Conservation (phyloP, 2,888 invertebrate genomes). For the Andrena bicolor region DNA sequence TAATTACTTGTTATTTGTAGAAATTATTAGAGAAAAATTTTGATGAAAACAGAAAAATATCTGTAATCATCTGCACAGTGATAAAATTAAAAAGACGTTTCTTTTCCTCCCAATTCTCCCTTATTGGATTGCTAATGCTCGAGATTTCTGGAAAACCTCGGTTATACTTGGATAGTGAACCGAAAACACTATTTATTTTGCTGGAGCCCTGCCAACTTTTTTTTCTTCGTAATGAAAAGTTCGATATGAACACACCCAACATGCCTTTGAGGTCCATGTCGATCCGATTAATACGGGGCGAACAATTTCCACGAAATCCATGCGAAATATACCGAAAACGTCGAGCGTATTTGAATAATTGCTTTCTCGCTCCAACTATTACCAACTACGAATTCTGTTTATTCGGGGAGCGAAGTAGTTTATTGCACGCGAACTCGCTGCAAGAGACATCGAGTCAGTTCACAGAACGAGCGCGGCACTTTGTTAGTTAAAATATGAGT, state of each 20-base stretch:
- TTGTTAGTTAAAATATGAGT: conserved; percentile 45
- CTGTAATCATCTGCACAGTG: not conserved
- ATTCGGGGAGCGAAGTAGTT: conserved; percentile 36
- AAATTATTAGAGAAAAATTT: no score
- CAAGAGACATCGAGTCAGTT: conserved; percentile 30
- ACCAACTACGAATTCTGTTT: conserved; percentile 46
- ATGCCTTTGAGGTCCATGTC: not conserved
- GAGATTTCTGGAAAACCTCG: not conserved
- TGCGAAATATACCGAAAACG: conserved; percentile 30
- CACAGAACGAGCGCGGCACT: conserved; percentile 2
- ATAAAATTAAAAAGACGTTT: not conserved
- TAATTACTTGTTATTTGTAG: no score
- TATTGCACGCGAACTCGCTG: conserved; percentile 45
- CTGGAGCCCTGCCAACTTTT: not conserved
- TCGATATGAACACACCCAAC: not conserved
- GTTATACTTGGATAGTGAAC: not conserved
- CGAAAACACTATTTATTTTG: not conserved
- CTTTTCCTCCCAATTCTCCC: not conserved
- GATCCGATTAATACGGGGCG: conserved; percentile 15
- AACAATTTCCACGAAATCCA: conserved; percentile 12
- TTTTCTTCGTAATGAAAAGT: not conserved
- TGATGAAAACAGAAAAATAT: not conserved
- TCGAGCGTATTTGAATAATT: conserved; percentile 44
- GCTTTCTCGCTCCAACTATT: conserved; percentile 43
- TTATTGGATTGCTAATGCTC: conserved; percentile 1